Percentiles rank a stretch among this genome's conserved stretches.
phyloP scores from a whole-genome alignment of 1,140 invertebrate species.

The Cotesia chilonis region DNA sequence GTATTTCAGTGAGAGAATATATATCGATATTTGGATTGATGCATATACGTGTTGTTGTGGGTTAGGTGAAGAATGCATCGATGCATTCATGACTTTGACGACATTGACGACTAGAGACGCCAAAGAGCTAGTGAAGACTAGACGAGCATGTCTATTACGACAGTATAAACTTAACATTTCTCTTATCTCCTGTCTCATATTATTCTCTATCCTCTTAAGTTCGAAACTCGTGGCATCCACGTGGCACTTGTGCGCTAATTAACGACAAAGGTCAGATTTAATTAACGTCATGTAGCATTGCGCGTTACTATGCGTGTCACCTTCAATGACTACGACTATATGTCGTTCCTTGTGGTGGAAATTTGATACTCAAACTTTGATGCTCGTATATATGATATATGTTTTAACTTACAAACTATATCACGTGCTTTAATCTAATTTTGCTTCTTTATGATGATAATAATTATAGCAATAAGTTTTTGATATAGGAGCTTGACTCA shows the following conservation, averaged over 20 bases:
- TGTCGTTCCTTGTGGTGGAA: conserved; percentile 3
- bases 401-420: too few species aligned
- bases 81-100: too few species aligned
- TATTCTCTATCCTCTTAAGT: background rate
- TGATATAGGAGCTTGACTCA: too few species aligned
- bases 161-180: background rate
- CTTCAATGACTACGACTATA: conserved; percentile 1
- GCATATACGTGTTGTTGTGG: background rate
- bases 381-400: too few species aligned
- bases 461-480: too few species aligned
- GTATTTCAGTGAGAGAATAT: background rate
- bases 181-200: background rate
- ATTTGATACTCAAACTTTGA: too few species aligned
- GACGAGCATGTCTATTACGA: background rate
- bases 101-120: background rate
- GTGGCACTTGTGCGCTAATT: conserved; percentile 39
- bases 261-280: conserved; percentile 40
- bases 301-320: conserved; percentile 32
- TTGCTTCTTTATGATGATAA: too few species aligned
- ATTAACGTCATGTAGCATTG: conserved; percentile 31
- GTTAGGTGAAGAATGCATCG: background rate
- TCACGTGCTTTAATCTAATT: too few species aligned
- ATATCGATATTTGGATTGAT: background rate
- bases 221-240: conserved; percentile 16
- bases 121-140: background rate